Evolutionary conservation across 1,140 invertebrate genomes (phyloP), one percentile per base, ranked within the genome.

Genomic region (Cotesia chilonis): DNA sequence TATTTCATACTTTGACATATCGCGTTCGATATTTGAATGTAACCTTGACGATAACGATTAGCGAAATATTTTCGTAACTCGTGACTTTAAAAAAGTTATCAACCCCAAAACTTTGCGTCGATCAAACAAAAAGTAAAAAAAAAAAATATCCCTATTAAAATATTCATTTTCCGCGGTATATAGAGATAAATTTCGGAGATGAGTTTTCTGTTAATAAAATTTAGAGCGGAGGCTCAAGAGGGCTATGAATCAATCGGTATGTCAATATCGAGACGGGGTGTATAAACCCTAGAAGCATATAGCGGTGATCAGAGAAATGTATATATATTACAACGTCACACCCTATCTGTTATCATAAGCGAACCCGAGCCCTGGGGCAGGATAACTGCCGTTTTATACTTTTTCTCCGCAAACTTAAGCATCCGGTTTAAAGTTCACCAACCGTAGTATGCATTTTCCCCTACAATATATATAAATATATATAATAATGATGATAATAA

Each of bases 131-230:
- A 57, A 57, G 9, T 20, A 9, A 61, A 28, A 4, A 2, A 14
- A 28, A 7, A 7, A 20, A 20, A 61, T 20, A 61, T 20, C 10
- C 35, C 17, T 7, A 61, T 1, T 59, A 61, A 61, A 20, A 35
- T 61, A 35, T 35, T 47, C 3, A 47, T 47, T 47, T 47, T 47
- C 54, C 54, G 12, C 12, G 47, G 47, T 2, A 51, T 55, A 55
- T n/a, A 55, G 38, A 5, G 37, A 41, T 17, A 47, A 41, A 37
- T 38, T 64, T 37, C 38, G 12, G 4, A 41, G 61, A 38, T 64
- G 28, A 64, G 61, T 17, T 51, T 66, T 52, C 17, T 66, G n/a
- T 66, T 66, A 52, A 66, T 66, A 20, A 28, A 66, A 66, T 66
- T 66, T 51, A 66, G 7, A 28, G 17, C 5, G 2, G 5, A 20